Base-by-base conservation (phyloP, 2,797 vertebrate genomes). In the Coregonus sp. region DNA sequence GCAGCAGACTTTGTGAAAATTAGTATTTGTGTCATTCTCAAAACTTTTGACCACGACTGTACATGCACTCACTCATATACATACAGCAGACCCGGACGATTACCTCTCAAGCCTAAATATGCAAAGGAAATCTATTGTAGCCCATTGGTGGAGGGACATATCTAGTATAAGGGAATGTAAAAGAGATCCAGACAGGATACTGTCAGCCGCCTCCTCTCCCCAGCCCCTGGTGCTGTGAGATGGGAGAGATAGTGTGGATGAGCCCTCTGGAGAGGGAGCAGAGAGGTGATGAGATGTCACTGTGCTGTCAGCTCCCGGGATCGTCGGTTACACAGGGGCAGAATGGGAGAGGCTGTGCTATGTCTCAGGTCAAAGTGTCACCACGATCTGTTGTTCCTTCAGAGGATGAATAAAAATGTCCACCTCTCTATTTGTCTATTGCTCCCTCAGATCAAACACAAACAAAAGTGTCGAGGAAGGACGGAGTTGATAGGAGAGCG, bases 281-380 rank as follows among this genome's bases (percentile, higher is more conserved):
- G 74, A 35, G 75, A 84, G 86, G 85, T 85, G 88, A 85, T 82
- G 83, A 80, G 75, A 79, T 85, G 83, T 86, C 82, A 79, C 40
- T 75, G 63, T 66, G 78, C 79, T 88, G 87, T 87, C 87, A 86
- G 76, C 31, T 76, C 70, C 71, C 80, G 70, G 76, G 47, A 85
- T 77, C 80, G 65, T 47, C 40, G 0, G 65, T 20, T 54, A 66
- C 6, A 12, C 75, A 82, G 76, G 74, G 1, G n/a, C 59, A 70
- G 73, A 78, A 47, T 47, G 40, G 9, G 40, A 79, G 70, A 59
- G 5, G 56, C 56, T 59, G 54, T 59, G n/a, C 54, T n/a, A 59
- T 59, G 56, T 59, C 68, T 11, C 74, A 85, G 86, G 87, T 87
- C 82, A 81, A 81, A 81, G 73, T 80, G 78, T 61, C 77, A 68